Percentiles rank a stretch among this genome's conserved stretches.
Evolutionary conservation across 2,888 invertebrate species (phyloP).

Genomic region (Thera britannica): DNA sequence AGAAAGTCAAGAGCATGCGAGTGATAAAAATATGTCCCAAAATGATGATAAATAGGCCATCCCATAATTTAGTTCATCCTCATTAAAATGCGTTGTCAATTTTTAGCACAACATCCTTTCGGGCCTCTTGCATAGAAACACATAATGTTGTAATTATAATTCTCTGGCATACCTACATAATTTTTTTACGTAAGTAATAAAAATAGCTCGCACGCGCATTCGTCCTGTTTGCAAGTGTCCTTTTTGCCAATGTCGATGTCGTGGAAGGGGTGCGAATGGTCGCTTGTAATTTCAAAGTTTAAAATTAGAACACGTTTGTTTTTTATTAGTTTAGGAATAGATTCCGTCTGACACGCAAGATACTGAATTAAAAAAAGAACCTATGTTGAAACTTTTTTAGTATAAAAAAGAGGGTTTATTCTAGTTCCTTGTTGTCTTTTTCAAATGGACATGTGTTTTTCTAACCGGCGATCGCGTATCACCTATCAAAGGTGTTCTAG

Average conservation of each 20-base stretch:
- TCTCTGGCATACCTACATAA: conserved; percentile 40
- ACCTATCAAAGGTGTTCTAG: conserved; percentile 33
- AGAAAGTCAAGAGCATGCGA: conserved; percentile 24
- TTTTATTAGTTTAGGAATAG: conserved; percentile 19
- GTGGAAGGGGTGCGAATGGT: conserved; percentile 24
- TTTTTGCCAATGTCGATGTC: conserved; percentile 28
- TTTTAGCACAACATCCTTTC: conserved; percentile 74
- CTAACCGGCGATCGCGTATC: conserved; percentile 11
- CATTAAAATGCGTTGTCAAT: conserved; percentile 74
- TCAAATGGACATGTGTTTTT: conserved; percentile 15
- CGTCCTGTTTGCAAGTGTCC: conserved; percentile 22
- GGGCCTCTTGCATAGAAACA: conserved; percentile 54
- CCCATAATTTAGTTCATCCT: conserved; percentile 78
- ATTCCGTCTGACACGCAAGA: conserved; percentile 1
- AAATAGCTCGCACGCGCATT: conserved; percentile 34
- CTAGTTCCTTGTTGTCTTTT: conserved; percentile 15
- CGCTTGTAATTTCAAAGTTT: conserved; percentile 18
- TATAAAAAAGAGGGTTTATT: conserved; percentile 12
- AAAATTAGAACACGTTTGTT: conserved; percentile 26
- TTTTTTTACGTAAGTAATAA: conserved; percentile 38
- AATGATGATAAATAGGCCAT: conserved; percentile 58
- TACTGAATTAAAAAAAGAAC: not conserved
- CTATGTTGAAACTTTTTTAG: not conserved
- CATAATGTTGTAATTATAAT: conserved; percentile 51
- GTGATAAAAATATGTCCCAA: conserved; percentile 46